Base-by-base conservation (phyloP, 1,140 invertebrate species). In the Drosophila paulistorum region DNA sequence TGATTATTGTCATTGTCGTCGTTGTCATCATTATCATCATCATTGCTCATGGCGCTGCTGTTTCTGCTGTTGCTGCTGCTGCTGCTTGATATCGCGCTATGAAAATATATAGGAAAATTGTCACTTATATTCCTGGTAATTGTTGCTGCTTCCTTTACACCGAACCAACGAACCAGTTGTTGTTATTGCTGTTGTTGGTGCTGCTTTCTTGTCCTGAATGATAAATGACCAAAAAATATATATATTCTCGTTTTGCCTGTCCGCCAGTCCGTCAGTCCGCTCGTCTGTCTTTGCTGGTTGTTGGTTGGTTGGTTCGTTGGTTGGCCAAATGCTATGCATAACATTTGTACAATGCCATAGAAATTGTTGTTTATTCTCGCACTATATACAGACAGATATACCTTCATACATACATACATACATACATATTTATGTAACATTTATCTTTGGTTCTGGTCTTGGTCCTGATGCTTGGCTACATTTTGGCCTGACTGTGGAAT, bases 321-420 rank as follows among this genome's bases (percentile, higher is more conserved):
- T 59, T 59, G 57, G 39, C 57, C 57, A 59, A 51, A 59, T 59
- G 57, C 57, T 59, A 59, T 59, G 57, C 57, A 59, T 59, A 59
- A 59, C 57, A 59, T 59, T 59, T 59, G 57, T 59, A 59, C 57
- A 59, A 37, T 37, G 30, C 57, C 57, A 59, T 59, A 59, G 57
- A 59, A 59, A 59, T 59, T 59, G 57, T 59, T 59, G 57, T 59
- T 59, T 37, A 59, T 59, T 59, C 57, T 17, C 57, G 35, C 57
- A 37, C 33, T 17, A 37, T 35, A 10, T 58, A 58, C 55, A 58
- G n/a, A 58, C 33, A 37, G n/a, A 58, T 11, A 26, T 26, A 30
- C 26, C 13, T 11, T 7, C n/a, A 7, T 6, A 55, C 23, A 5
- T 2, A 13, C n/a, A 7, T 6, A 55, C 23, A 5, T 2, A 10